Evolutionary conservation across 2,113 vertebrate species (phyloP).

Genomic region (Lontra canadensis): DNA sequence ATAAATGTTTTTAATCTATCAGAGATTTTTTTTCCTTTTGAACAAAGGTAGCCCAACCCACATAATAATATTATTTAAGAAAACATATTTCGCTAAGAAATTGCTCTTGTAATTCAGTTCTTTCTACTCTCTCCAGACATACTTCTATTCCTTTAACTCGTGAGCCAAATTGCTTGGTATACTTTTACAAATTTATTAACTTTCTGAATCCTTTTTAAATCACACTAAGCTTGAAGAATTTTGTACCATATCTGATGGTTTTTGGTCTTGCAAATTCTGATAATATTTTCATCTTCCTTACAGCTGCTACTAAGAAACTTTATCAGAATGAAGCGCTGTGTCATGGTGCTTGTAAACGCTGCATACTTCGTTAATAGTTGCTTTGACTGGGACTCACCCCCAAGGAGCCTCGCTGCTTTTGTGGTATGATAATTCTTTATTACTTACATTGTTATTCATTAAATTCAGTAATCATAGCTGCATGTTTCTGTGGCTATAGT

Average conservation of each 20-base stretch:
- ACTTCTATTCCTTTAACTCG: not conserved
- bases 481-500: conserved; percentile 71
- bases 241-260: conserved; percentile 39
- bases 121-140: not conserved
- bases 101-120: not conserved
- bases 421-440: conserved; percentile 88
- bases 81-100: conserved; percentile 4
- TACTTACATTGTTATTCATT: conserved; percentile 66
- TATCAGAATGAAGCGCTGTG: conserved; percentile 91
- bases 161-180: not conserved
- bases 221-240: conserved; percentile 39
- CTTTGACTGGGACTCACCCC: conserved; percentile 98
- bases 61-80: not conserved
- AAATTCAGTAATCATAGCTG: conserved; percentile 63
- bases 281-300: conserved; percentile 72
- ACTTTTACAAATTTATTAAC: conserved; percentile 41
- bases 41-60: not conserved
- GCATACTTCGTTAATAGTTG: conserved; percentile 97
- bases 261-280: conserved; percentile 68
- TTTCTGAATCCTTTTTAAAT: conserved; percentile 60
- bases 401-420: conserved; percentile 98
- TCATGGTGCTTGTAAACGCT: conserved; percentile 94
- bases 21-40: not conserved
- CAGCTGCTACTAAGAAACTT: conserved; percentile 96
- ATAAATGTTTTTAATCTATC: not conserved